A percentile compares a stretch with the other conserved stretches of the same genome.
phyloP scores from a whole-genome alignment of 2,113 vertebrate species.

The Struthio camelus region DNA sequence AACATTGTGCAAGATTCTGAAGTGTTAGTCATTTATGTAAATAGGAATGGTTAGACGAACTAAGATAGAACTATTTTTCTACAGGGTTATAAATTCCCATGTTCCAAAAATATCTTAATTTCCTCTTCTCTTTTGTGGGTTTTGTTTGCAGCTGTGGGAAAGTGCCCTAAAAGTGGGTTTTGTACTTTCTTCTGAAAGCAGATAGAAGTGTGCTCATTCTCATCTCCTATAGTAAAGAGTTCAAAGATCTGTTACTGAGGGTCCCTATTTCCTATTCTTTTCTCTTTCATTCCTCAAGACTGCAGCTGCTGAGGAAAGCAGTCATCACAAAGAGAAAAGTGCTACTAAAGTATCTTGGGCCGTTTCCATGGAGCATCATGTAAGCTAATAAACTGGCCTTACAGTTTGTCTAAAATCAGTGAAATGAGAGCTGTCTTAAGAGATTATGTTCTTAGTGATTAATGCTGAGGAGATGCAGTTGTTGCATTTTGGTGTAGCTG shows the following conservation, averaged over 20 bases:
- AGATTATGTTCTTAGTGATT: not conserved
- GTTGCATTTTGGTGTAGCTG: not conserved
- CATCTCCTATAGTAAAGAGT: not conserved
- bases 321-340: not conserved
- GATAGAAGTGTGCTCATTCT: not conserved
- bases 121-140: not conserved
- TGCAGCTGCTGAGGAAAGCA: not conserved
- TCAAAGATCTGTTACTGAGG: not conserved
- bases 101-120: not conserved
- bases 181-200: not conserved
- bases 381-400: not conserved
- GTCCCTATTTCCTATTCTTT: not conserved
- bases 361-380: not conserved
- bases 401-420: not conserved
- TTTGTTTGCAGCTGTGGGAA: conserved; percentile 4
- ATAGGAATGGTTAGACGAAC: not conserved
- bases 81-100: not conserved
- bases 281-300: not conserved
- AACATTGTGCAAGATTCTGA: not conserved
- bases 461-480: not conserved
- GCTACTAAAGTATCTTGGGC: not conserved
- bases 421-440: not conserved
- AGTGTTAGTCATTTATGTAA: not conserved
- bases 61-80: not conserved
- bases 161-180: not conserved